These are phyloP conservation scores for Myzus persicae DNA, from an alignment of 1,140 invertebrate genomes.

Conservation along the genomic window DNA sequence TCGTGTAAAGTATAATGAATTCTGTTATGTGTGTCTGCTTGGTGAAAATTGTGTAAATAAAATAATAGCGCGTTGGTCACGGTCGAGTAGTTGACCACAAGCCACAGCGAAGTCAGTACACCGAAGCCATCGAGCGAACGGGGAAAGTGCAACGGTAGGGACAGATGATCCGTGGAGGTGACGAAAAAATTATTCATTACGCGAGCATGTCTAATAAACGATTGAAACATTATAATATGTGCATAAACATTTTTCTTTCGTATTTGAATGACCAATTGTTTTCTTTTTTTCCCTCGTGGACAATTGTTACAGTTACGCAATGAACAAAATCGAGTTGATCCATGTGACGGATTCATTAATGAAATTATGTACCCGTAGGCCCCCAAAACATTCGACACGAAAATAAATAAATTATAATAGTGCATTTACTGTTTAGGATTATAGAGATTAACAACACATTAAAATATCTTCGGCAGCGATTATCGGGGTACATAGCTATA, in stretches of 20 bases:
- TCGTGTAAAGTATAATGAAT: background rate
- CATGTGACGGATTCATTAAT: constrained; percentile 2
- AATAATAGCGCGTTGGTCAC: constrained; percentile 8
- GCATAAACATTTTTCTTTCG: background rate
- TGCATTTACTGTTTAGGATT: background rate
- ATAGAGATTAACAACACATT: background rate
- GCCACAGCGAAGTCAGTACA: constrained; percentile 8
- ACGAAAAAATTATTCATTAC: constrained; percentile 50
- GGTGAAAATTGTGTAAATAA: constrained; percentile 54
- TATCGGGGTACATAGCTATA: background rate
- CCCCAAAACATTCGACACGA: background rate
- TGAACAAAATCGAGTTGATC: background rate
- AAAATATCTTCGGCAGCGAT: background rate
- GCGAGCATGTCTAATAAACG: constrained; percentile 50
- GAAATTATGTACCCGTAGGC: background rate
- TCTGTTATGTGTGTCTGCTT: background rate
- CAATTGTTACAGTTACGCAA: background rate
- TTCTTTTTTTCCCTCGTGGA: background rate
- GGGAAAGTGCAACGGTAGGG: constrained; percentile 41
- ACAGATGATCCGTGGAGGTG: constrained; percentile 54
- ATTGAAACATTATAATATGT: background rate
- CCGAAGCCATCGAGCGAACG: constrained; percentile 2
- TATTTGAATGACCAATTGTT: constrained; percentile 30
- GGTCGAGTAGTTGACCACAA: constrained; percentile 12
- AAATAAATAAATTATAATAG: background rate